A percentile compares a stretch with the other conserved stretches of the same genome.
phyloP scores from a whole-genome alignment of 2,888 invertebrate genomes.

The Eulithis prunata region DNA sequence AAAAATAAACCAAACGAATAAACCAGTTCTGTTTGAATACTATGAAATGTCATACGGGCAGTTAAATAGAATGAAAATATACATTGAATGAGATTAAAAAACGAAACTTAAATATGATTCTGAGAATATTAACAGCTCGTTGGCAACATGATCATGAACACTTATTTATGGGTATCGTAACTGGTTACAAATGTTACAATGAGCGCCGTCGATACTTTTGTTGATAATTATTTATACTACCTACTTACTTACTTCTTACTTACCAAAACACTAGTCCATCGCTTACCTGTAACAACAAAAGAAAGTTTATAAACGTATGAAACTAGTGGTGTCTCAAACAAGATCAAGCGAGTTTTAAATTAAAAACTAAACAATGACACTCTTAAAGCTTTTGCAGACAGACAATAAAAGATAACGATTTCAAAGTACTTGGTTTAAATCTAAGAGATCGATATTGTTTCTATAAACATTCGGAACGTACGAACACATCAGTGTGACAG shows the following conservation, averaged over 20 bases:
- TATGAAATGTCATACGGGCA: constrained; percentile 41
- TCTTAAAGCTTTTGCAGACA: too few relatives aligned
- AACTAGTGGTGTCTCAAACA: background rate
- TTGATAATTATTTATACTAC: constrained; percentile 28
- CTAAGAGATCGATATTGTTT: too few relatives aligned
- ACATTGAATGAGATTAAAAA: constrained; percentile 38
- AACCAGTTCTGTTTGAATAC: constrained; percentile 44
- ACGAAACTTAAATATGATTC: constrained; percentile 42
- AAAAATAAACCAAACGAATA: constrained; percentile 37
- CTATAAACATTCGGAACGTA: too few relatives aligned
- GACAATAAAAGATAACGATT: too few relatives aligned
- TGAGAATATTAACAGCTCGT: constrained; percentile 42
- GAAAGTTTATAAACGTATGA: background rate
- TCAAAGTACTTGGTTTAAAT: too few relatives aligned
- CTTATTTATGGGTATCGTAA: constrained; percentile 30
- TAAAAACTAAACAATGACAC: too few relatives aligned
- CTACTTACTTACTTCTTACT: constrained; percentile 36
- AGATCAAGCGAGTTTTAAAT: too few relatives aligned
- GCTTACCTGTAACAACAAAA: constrained; percentile 56
- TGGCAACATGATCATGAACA: constrained; percentile 31
- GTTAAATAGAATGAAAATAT: constrained; percentile 46
- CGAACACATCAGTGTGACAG: too few relatives aligned
- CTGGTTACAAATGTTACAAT: constrained; percentile 1
- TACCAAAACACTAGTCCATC: constrained; percentile 39
- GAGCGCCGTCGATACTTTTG: constrained; percentile 30